Conservation (phyloP, 1,140 invertebrate species). For the Cherax quadricarinatus region DNA sequence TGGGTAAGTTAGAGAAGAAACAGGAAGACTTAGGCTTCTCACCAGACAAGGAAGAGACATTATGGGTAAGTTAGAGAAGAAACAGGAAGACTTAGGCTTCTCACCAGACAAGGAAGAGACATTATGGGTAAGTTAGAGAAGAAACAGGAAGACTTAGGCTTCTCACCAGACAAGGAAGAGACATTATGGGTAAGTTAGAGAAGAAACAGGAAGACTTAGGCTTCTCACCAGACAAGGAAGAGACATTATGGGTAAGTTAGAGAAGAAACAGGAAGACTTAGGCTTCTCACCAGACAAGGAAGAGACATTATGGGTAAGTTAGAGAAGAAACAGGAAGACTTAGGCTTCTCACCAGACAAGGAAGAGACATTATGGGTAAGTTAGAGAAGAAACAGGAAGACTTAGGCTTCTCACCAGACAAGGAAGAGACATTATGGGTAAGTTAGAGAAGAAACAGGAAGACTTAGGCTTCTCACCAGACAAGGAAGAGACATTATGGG, state of each 20-base stretch:
- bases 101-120: conserved; percentile 58
- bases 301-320: conserved; percentile 53
- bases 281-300: conserved; percentile 55
- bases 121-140: conserved; percentile 35
- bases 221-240: conserved; percentile 57
- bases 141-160: no score
- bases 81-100: neutral
- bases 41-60: conserved; percentile 58
- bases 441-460: neutral
- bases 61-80: conserved; percentile 27
- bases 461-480: conserved; percentile 38
- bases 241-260: conserved; percentile 48
- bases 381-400: neutral
- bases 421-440: conserved; percentile 59
- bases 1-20: conserved; percentile 7
- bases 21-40: conserved; percentile 9
- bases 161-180: conserved; percentile 60
- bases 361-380: conserved; percentile 59
- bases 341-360: conserved; percentile 53
- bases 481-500: conserved; percentile 60
- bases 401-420: conserved; percentile 45
- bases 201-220: neutral
- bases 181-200: conserved; percentile 43
- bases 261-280: no score
- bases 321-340: no score